These are phyloP conservation scores for Stramonita haemastoma DNA, from an alignment of 2,888 invertebrate species.

Conservation along the genomic window DNA sequence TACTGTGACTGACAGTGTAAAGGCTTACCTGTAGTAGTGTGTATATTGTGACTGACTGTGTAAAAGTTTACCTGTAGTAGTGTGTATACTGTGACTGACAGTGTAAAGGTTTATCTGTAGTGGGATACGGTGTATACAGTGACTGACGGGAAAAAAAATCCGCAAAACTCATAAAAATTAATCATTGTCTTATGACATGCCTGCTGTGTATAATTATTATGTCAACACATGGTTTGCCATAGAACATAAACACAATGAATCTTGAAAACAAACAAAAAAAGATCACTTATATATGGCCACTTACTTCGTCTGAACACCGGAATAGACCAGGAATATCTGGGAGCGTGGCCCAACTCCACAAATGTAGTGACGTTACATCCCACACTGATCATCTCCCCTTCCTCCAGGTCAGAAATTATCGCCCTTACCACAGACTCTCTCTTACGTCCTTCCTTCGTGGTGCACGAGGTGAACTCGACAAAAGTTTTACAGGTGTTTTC, in stretches of 20 bases:
- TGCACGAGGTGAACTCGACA: conserved; percentile 16
- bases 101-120: too few relatives aligned
- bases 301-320: conserved; percentile 23
- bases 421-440: conserved; percentile 27
- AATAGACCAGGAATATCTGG: conserved; percentile 19
- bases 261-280: background rate
- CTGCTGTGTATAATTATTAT: background rate
- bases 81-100: too few relatives aligned
- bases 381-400: conserved; percentile 10
- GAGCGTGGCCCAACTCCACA: conserved; percentile 7
- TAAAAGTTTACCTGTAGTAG: too few relatives aligned
- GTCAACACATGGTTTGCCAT: conserved; percentile 6
- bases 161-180: too few relatives aligned
- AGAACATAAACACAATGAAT: background rate
- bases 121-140: too few relatives aligned
- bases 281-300: background rate
- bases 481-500: conserved; percentile 31
- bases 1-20: too few relatives aligned
- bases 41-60: too few relatives aligned
- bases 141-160: too few relatives aligned
- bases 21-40: too few relatives aligned
- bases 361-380: conserved; percentile 35
- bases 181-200: background rate
- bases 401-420: conserved; percentile 32
- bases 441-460: background rate